These are phyloP conservation scores for Chaenocephalus aceratus DNA, from an alignment of 2,113 vertebrate species.

Conservation along the genomic window DNA sequence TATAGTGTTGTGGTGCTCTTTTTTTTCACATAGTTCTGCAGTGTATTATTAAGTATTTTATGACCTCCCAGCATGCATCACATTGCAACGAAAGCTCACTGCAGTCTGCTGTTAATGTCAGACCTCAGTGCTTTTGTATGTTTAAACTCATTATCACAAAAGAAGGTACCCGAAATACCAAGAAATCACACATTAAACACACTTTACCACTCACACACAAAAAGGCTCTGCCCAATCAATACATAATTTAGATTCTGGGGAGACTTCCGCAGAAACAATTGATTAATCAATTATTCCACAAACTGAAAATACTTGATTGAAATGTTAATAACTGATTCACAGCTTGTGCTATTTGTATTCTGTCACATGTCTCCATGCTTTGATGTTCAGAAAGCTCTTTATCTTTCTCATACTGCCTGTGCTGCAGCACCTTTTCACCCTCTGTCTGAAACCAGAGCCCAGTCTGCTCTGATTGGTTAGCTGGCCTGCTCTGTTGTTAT, in stretches of 20 bases:
- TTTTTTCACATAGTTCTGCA: not conserved
- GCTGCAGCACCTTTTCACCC: too few species aligned
- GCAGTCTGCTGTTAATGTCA: slow-evolving; percentile 3
- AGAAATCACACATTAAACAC: not conserved
- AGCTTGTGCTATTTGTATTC: not conserved
- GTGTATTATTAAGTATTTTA: slow-evolving; percentile 1
- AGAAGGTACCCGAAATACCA: not conserved
- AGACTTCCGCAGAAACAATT: not conserved
- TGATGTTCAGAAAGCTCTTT: too few species aligned
- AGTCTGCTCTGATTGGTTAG: too few species aligned
- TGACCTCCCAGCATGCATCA: not conserved
- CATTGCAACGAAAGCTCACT: slow-evolving; percentile 1
- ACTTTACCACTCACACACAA: not conserved
- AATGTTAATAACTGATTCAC: not conserved
- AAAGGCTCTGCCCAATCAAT: not conserved
- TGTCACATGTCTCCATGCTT: too few species aligned
- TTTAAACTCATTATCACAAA: not conserved
- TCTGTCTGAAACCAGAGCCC: too few species aligned
- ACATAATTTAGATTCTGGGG: not conserved
- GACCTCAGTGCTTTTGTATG: slow-evolving; percentile 4
- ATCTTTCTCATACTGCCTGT: too few species aligned
- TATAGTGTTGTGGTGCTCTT: not conserved
- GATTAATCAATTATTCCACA: slow-evolving; percentile 7
- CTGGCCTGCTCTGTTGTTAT: too few species aligned
- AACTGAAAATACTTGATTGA: not conserved